Conservation (phyloP, 2,888 invertebrate species). For the Microctonus hyperodae region DNA sequence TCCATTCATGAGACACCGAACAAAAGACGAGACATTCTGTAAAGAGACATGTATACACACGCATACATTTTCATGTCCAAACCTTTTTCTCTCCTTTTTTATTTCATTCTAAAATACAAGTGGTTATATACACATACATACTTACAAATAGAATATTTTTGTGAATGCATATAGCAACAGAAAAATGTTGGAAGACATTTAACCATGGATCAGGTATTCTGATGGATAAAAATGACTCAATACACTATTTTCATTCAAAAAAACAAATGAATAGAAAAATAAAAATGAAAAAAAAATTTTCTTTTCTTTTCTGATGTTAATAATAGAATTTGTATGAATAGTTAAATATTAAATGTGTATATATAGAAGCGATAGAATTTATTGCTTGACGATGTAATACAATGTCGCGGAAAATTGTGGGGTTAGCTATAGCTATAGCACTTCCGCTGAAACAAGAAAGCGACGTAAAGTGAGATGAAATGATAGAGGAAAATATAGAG, state of each 20-base stretch:
- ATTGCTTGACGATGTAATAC: background rate
- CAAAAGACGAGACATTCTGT: constrained; percentile 26
- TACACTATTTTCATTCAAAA: background rate
- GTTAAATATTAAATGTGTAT: background rate
- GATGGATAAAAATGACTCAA: background rate
- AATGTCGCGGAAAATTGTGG: constrained; percentile 9
- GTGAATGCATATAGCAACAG: background rate
- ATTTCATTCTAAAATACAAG: too few species aligned
- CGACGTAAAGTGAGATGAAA: background rate
- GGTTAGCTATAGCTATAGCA: too few species aligned
- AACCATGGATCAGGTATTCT: background rate
- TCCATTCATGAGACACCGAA: constrained; percentile 28
- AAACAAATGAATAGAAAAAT: too few species aligned
- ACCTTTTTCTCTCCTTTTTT: background rate
- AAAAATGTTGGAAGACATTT: background rate
- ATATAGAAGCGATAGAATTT: background rate
- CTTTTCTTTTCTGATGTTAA: too few species aligned
- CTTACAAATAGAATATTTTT: too few species aligned
- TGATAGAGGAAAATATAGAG: background rate
- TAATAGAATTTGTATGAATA: too few species aligned
- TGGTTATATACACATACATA: background rate
- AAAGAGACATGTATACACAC: background rate
- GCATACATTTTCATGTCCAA: background rate
- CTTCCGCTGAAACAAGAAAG: constrained; percentile 10
- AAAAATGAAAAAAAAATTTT: too few species aligned